A percentile compares a stretch with the other conserved stretches of the same genome.
Evolutionary conservation across 2,797 vertebrate species (phyloP).

Genomic region (Clarias pachynema): DNA sequence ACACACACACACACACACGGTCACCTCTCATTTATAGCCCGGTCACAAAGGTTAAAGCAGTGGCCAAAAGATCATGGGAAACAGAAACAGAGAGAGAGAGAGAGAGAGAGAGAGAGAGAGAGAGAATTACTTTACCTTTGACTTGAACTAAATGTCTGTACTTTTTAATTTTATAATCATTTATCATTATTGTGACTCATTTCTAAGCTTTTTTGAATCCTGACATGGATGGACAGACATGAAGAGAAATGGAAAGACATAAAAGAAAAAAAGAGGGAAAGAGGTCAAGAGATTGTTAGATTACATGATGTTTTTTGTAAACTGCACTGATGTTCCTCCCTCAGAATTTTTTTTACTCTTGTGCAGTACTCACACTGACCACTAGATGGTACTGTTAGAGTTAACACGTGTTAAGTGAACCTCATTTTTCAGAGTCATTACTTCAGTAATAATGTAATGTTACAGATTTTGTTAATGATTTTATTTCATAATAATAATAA

Average conservation of each 20-base stretch:
- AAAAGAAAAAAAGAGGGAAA: neutral
- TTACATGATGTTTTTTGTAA: neutral
- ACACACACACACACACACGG: neutral
- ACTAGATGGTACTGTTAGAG: neutral
- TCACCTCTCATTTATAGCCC: neutral
- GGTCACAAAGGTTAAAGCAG: constrained; percentile 9
- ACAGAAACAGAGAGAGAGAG: neutral
- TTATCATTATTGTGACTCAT: too few species aligned
- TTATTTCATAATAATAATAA: too few species aligned
- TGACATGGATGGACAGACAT: neutral
- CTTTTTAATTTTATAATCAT: too few species aligned
- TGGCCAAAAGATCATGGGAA: constrained; percentile 9
- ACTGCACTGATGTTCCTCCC: neutral
- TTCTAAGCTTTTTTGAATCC: too few species aligned
- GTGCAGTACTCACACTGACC: neutral
- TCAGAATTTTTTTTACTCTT: neutral
- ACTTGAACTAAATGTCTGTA: too few species aligned
- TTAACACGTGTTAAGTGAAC: neutral
- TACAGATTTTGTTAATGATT: too few species aligned
- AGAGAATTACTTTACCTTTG: neutral
- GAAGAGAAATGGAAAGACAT: too few species aligned
- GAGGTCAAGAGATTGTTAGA: too few species aligned
- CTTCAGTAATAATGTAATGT: too few species aligned
- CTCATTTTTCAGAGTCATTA: neutral
- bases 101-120: neutral